Conservation (phyloP, 2,888 invertebrate species). For the Tryphoninae sp. region DNA sequence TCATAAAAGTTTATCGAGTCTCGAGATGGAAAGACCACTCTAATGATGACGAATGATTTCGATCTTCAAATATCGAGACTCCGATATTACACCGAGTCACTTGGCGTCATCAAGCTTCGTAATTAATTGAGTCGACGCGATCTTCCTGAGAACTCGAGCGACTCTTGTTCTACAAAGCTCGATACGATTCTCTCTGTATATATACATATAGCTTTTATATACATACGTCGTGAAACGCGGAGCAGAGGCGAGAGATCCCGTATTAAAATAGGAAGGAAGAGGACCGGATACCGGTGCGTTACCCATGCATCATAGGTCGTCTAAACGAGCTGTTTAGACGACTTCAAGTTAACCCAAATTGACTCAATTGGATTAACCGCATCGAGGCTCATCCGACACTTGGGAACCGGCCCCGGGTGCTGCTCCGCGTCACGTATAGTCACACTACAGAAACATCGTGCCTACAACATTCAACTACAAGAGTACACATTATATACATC, state of each 20-base stretch:
- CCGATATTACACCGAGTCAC: not conserved
- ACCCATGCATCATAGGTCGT: constrained; percentile 76
- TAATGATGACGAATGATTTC: constrained; percentile 32
- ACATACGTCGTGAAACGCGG: constrained; percentile 36
- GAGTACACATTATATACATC: constrained; percentile 31
- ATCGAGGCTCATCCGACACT: constrained; percentile 79
- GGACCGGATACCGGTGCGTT: constrained; percentile 75
- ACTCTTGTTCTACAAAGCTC: constrained; percentile 13
- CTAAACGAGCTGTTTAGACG: constrained; percentile 81
- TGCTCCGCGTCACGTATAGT: constrained; percentile 70
- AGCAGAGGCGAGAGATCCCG: constrained; percentile 51
- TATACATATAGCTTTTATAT: not conserved
- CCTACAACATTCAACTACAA: constrained; percentile 43
- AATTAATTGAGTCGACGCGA: constrained; percentile 54
- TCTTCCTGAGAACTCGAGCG: constrained; percentile 56
- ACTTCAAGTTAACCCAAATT: constrained; percentile 81
- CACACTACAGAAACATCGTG: constrained; percentile 63
- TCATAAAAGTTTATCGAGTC: constrained; percentile 34
- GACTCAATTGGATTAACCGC: constrained; percentile 81
- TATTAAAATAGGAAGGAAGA: constrained; percentile 74
- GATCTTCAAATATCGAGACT: constrained; percentile 37
- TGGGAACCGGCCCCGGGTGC: constrained; percentile 78
- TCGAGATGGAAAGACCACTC: not conserved
- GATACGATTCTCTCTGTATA: constrained; percentile 17
- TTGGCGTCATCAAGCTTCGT: constrained; percentile 21